Conservation (phyloP, 2,113 vertebrate species). For the Boleophthalmus pectinirostris region DNA sequence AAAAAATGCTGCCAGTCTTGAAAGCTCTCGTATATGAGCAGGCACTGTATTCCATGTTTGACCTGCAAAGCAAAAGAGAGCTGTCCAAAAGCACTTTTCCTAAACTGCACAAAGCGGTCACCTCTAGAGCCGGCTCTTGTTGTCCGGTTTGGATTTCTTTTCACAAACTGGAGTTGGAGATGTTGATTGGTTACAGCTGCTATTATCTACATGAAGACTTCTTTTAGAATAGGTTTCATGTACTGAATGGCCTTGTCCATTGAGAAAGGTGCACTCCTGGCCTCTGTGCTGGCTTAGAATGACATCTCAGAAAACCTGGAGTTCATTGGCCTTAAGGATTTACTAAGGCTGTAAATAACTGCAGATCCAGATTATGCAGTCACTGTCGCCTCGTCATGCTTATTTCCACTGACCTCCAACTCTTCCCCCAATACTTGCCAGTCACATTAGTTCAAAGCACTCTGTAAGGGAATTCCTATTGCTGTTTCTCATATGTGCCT, state of each 20-base stretch:
- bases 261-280: background rate
- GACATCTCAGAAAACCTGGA: slow-evolving; percentile 10
- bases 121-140: too few species aligned
- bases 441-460: background rate
- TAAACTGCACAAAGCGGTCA: too few species aligned
- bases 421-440: background rate
- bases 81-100: too few species aligned
- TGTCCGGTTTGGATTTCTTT: too few species aligned
- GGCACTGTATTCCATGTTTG: too few species aligned
- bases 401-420: slow-evolving; percentile 11
- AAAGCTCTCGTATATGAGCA: too few species aligned
- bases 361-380: slow-evolving; percentile 72
- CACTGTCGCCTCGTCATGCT: slow-evolving; percentile 40
- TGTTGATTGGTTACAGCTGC: background rate
- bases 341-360: slow-evolving; percentile 68
- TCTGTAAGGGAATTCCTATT: slow-evolving; percentile 48
- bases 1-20: too few species aligned
- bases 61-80: too few species aligned
- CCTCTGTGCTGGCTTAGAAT: slow-evolving; percentile 13
- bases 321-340: slow-evolving; percentile 51
- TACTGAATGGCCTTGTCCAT: background rate
- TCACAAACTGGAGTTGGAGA: too few species aligned
- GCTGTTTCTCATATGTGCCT: too few species aligned
- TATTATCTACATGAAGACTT: too few species aligned
- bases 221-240: too few species aligned